Base-by-base conservation (phyloP, 2,888 invertebrate genomes). In the Coelopa pilipes region DNA sequence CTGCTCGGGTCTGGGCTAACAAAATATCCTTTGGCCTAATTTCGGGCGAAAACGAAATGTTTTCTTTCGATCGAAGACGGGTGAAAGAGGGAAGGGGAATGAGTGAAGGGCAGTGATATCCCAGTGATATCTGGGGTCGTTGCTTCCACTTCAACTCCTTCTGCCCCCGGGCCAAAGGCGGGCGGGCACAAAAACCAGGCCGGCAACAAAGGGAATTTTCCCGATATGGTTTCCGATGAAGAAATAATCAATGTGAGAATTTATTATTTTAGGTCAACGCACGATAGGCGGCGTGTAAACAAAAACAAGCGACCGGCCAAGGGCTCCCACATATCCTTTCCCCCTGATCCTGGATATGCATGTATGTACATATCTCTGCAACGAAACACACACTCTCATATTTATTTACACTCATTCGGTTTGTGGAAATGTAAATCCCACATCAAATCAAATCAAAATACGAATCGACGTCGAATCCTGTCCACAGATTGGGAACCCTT, bases 1-100 rank as follows among this genome's bases (percentile, higher is more conserved):
- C 13, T 2, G 15, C 21, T 10, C 24, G 11, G 0, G n/a, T n/a
- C 21, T 17, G 53, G 53, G 34, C 67, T 55, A 55, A 53, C 24
- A 67, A 53, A 67, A 67, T 53, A 67, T 53, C 67, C 67, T 67
- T 53, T 67, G 67, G 67, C 67, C 67, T 50, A 67, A 53, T 55
- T 67, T 55, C 19, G 47, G 50, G 55, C 67, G 15, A 53, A 34
- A 53, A 67, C 53, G 53, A 2, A 55, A 53, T 50, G 21, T 50
- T 66, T 21, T 47, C 21, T 34, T 62, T 62, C 45, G 13, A 12
- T 60, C 10, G 15, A 53, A 9, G 53, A 13, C 10, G 53, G 4
- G 53, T 2, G 34, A 53, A 11, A 15, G 53, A 53, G 53, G 3
- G 53, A 13, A 5, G 15, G 10, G 53, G 53, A 53, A 9, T 53